Evolutionary conservation across 2,888 invertebrate species (phyloP), one percentile per base, ranked within the genome.

Genomic region (Isoperla grammatica): DNA sequence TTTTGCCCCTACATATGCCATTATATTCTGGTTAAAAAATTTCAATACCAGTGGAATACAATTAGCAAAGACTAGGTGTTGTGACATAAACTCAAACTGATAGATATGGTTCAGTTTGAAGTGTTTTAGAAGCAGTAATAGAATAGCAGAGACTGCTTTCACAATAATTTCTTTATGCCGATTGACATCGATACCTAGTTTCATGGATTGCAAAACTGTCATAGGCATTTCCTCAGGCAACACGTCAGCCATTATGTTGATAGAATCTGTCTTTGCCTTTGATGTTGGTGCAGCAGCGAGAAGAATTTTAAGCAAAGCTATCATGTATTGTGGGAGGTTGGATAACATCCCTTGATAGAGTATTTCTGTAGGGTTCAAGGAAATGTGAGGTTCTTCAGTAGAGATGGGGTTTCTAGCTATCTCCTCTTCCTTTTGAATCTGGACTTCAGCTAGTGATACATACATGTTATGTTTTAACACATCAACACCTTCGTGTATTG

Each of bases 21-120:
- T 83, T 65, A 98, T 95, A 71, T 97, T 95, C 76, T 99, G 98
- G 76, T 99, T 99, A 74, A 99, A 93, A 78, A 99, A 99, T 74
- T 99, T 99, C 57, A 99, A 79, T 17, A 99, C 94, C 63, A 99
- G 78, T 0, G 99, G 99, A 75, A 99, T 96, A 72, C 98, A 99
- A 74, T 99, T 99, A 61, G 98, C 98, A 77, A 98, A 98, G 9
- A 99, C 67, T 22, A 99, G 80, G 78, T 99, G 97, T 75, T 99
- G 97, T 1, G 95, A 94, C 88, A 98, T 94, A 73, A 94, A 98
- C 76, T 99, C 99, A 79, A 98, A 99, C 78, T 99, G 99, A 75
- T 97, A 99, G 49, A 98, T 83, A 77, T 99, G 99, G 77, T 97
- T 99, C 46, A 90, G 73, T 76, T 98, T 98, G 71, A 98, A 95